Conservation (phyloP, 2,888 invertebrate species). For the Aleiodes leptofemur region DNA sequence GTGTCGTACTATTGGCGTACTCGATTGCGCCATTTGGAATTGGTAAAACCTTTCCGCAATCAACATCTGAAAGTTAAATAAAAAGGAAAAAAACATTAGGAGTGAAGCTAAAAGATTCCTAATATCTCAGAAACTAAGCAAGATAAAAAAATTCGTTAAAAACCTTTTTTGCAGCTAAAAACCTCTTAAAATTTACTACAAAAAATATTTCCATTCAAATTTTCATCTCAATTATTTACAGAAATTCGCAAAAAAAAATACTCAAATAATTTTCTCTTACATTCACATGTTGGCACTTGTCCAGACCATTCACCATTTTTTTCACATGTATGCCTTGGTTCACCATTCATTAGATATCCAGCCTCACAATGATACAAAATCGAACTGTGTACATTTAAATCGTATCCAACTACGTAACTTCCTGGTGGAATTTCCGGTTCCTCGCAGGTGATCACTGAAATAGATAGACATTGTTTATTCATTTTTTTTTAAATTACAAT, state of each 20-base stretch:
- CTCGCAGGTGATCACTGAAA: slow-evolving; percentile 88
- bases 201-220: background rate
- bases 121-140: too few species aligned
- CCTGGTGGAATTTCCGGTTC: slow-evolving; percentile 91
- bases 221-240: too few species aligned
- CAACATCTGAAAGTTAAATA: slow-evolving; percentile 81
- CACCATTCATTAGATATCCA: slow-evolving; percentile 88
- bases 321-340: slow-evolving; percentile 83
- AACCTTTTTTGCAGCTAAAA: too few species aligned
- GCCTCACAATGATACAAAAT: slow-evolving; percentile 93
- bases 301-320: slow-evolving; percentile 90
- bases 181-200: background rate
- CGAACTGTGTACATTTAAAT: slow-evolving; percentile 90
- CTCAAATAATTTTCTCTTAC: slow-evolving; percentile 76
- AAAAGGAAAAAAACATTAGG: slow-evolving; percentile 51
- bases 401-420: slow-evolving; percentile 91
- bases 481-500: slow-evolving; percentile 20
- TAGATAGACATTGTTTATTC: slow-evolving; percentile 31
- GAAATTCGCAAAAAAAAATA: background rate
- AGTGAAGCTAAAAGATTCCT: background rate
- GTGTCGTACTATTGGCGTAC: slow-evolving; percentile 87
- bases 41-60: slow-evolving; percentile 90
- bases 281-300: slow-evolving; percentile 88
- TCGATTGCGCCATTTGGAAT: slow-evolving; percentile 86
- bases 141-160: too few species aligned